Evolutionary conservation across 2,113 vertebrate species (phyloP).

Genomic region (Malurus elegans): DNA sequence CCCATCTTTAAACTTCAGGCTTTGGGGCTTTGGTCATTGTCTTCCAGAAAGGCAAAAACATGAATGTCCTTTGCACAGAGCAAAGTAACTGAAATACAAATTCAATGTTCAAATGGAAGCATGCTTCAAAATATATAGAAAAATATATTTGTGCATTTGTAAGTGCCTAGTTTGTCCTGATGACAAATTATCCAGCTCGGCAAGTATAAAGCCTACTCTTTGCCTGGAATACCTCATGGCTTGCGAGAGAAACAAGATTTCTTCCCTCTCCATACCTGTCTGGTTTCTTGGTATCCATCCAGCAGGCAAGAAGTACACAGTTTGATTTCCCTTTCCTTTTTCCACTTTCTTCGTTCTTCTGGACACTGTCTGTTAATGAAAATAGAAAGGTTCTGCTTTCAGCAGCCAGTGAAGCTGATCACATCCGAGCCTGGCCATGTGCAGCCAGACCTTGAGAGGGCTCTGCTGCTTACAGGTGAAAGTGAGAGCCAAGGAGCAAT

Average conservation of each 20-base stretch:
- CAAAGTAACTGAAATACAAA: background rate
- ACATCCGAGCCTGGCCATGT: rapidly evolving
- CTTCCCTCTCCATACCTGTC: background rate
- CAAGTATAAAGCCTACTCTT: background rate
- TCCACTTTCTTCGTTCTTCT: background rate
- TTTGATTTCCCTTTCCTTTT: background rate
- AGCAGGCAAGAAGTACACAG: background rate
- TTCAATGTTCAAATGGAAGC: background rate
- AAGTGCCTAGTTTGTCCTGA: background rate
- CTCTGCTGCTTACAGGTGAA: background rate
- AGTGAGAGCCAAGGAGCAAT: background rate
- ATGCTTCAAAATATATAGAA: background rate
- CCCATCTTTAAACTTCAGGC: background rate
- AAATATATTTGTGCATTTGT: background rate
- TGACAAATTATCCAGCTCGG: background rate
- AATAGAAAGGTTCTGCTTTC: background rate
- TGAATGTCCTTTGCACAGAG: background rate
- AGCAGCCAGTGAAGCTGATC: background rate
- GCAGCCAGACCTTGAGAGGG: background rate
- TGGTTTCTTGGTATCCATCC: background rate
- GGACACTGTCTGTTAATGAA: background rate
- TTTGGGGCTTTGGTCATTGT: background rate
- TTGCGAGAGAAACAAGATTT: background rate
- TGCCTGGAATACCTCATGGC: background rate
- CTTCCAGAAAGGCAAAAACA: background rate